A percentile compares a stretch with the other conserved stretches of the same genome.
Evolutionary conservation across 2,797 vertebrate species (phyloP).

Genomic region (Onychomys torridus): DNA sequence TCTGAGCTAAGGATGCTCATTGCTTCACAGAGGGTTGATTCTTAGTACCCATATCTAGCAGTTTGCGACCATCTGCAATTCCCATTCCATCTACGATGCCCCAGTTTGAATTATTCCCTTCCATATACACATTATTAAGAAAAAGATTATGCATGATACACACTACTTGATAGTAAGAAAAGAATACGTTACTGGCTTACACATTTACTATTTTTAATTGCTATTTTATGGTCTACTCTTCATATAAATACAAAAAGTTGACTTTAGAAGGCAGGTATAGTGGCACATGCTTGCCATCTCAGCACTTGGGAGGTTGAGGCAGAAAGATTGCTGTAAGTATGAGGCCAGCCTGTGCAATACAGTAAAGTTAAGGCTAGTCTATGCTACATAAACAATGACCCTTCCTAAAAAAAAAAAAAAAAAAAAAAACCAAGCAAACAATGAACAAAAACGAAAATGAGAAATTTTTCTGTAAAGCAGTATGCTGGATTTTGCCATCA

Average conservation of each 20-base stretch:
- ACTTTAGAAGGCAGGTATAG: not conserved
- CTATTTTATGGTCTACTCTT: not conserved
- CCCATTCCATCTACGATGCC: not conserved
- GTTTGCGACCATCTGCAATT: not conserved
- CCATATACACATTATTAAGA: not conserved
- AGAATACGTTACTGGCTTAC: not conserved
- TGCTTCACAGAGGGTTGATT: not conserved
- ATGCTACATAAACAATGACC: not conserved
- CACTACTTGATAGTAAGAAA: not conserved
- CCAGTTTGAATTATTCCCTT: not conserved
- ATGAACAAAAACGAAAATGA: not conserved
- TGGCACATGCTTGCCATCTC: not conserved
- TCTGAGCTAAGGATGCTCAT: not conserved
- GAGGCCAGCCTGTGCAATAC: not conserved
- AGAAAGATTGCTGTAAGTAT: not conserved
- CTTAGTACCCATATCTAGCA: not conserved
- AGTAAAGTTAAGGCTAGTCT: not conserved
- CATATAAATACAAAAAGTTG: not conserved
- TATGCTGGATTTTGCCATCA: not conserved
- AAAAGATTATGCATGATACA: not conserved
- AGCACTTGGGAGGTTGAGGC: not conserved
- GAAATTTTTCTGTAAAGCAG: not conserved
- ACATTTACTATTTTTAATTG: not conserved
- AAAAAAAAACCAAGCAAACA: not conserved
- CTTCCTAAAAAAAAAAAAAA: not conserved